These are phyloP conservation scores for Patella pellucida DNA, from an alignment of 2,888 invertebrate species.

Conservation along the genomic window DNA sequence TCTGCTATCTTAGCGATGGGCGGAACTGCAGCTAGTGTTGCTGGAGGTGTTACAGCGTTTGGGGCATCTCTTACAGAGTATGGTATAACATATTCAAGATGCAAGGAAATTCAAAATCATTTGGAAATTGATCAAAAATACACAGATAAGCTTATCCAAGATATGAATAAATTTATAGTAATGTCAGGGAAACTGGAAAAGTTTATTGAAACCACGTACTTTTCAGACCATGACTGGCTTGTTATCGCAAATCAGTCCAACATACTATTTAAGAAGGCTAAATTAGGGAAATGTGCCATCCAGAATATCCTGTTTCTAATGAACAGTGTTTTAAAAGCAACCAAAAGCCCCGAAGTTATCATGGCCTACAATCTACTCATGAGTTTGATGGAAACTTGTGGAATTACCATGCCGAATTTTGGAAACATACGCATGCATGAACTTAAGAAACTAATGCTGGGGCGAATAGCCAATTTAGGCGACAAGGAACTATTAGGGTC, in stretches of 20 bases:
- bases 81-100: background rate
- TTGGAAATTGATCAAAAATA: background rate
- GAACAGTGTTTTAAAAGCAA: background rate
- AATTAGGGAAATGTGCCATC: background rate
- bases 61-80: background rate
- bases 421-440: background rate
- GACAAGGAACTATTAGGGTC: background rate
- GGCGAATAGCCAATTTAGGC: background rate
- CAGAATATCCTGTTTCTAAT: background rate
- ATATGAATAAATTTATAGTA: background rate
- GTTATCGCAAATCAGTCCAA: background rate
- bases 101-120: background rate
- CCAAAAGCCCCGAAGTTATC: background rate
- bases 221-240: background rate
- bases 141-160: background rate
- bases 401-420: background rate
- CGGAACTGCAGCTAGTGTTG: background rate
- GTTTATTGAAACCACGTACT: background rate
- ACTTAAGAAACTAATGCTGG: background rate
- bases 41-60: background rate
- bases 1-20: background rate
- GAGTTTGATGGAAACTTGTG: background rate
- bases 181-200: background rate
- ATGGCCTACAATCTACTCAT: background rate
- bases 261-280: background rate